Conservation (phyloP, 2,797 vertebrate species). For the Halcyon leucocephala region DNA sequence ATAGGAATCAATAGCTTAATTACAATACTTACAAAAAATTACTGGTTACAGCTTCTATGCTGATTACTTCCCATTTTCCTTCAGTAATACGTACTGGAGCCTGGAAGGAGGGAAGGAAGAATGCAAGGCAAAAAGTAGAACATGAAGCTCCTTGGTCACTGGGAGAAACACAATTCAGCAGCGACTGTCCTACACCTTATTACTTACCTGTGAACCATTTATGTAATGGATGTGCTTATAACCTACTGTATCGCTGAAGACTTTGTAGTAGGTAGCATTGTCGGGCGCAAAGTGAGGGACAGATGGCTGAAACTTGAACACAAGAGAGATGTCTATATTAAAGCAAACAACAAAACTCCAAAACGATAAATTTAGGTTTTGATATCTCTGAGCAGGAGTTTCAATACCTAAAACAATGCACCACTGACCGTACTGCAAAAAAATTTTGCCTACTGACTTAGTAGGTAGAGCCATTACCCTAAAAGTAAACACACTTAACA, state of each 20-base stretch:
- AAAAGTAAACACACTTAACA: background rate
- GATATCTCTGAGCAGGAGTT: background rate
- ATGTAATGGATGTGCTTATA: constrained; percentile 91
- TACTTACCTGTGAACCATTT: constrained; percentile 51
- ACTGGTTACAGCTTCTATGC: constrained; percentile 87
- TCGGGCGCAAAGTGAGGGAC: constrained; percentile 88
- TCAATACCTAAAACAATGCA: background rate
- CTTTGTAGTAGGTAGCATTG: constrained; percentile 88
- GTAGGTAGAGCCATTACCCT: background rate
- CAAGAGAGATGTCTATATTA: constrained; percentile 23
- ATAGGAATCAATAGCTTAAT: background rate
- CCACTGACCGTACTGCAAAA: background rate
- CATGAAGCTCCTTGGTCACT: background rate
- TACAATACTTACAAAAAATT: constrained; percentile 86
- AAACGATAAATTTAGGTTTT: background rate
- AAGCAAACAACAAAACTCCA: background rate
- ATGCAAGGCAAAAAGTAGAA: background rate
- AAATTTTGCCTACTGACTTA: background rate
- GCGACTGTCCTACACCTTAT: background rate
- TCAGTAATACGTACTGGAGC: constrained; percentile 82
- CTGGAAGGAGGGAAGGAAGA: constrained; percentile 11
- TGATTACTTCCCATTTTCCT: constrained; percentile 95
- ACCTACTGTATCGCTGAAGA: constrained; percentile 87
- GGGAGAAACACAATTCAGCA: background rate
- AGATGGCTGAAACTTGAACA: constrained; percentile 87